These are phyloP conservation scores for Hanleya hanleyi DNA, from an alignment of 2,888 invertebrate genomes.

Conservation along the genomic window DNA sequence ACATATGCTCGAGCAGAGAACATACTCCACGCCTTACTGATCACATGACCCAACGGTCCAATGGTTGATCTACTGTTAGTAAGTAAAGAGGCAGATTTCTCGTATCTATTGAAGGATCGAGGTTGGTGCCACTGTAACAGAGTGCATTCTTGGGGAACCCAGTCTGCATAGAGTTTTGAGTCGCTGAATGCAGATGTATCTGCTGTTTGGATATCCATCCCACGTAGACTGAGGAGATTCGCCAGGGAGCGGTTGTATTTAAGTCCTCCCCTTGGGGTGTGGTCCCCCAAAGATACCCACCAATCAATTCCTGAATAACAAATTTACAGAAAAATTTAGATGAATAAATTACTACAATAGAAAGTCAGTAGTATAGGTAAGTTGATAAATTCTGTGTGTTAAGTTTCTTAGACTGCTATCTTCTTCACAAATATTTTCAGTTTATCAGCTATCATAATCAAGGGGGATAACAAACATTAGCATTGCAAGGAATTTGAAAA, in stretches of 20 bases:
- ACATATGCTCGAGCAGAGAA: constrained; percentile 72
- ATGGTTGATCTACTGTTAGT: constrained; percentile 70
- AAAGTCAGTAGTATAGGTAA: no score
- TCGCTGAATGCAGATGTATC: constrained; percentile 59
- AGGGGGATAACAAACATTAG: no score
- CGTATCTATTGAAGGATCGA: constrained; percentile 64
- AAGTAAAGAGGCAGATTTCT: constrained; percentile 68
- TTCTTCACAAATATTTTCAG: no score
- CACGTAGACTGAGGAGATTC: constrained; percentile 63
- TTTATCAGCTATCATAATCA: no score
- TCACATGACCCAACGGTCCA: constrained; percentile 58
- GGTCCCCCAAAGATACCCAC: constrained; percentile 52
- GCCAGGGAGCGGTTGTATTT: constrained; percentile 63
- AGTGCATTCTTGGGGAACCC: constrained; percentile 54
- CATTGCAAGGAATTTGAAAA: no score
- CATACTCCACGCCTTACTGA: constrained; percentile 73
- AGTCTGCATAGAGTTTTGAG: constrained; percentile 58
- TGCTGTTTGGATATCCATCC: constrained; percentile 51
- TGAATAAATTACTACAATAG: no score
- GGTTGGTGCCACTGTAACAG: constrained; percentile 57
- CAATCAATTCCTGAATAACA: constrained; percentile 68
- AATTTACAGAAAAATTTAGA: no score
- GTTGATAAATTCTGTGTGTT: no score
- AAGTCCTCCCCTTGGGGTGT: constrained; percentile 42
- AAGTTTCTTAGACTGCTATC: no score